These are phyloP conservation scores for Armadillidium nasatum DNA, from an alignment of 1,140 invertebrate genomes.

Conservation along the genomic window DNA sequence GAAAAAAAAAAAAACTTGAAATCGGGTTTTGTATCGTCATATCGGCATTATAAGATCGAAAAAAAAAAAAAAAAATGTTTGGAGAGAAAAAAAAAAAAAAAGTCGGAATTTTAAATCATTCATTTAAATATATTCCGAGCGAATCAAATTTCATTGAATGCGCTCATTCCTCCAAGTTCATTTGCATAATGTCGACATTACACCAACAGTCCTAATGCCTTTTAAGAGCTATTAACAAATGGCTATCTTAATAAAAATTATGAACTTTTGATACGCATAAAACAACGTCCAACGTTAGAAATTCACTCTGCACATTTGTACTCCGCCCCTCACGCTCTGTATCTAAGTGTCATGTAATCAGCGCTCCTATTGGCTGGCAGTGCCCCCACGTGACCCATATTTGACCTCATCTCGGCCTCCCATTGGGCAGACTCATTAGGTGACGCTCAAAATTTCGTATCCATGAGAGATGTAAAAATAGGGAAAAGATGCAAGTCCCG, in stretches of 20 bases:
- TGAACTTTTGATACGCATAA: conserved; percentile 10
- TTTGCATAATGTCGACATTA: conserved; percentile 10
- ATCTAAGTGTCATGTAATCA: conserved; percentile 10
- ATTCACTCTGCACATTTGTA: conserved; percentile 7
- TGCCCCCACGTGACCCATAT: conserved; percentile 4
- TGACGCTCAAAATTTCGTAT: background rate
- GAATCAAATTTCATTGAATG: too few relatives aligned
- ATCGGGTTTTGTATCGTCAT: too few relatives aligned
- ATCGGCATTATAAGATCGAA: too few relatives aligned
- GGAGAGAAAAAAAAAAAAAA: too few relatives aligned
- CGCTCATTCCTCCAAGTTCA: background rate
- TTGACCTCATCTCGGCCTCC: conserved; percentile 4
- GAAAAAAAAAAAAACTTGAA: too few relatives aligned
- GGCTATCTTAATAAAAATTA: conserved; percentile 1
- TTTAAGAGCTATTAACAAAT: conserved; percentile 4
- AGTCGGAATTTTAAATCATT: too few relatives aligned
- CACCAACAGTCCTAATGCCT: background rate
- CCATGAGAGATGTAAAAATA: background rate
- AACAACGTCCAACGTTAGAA: background rate
- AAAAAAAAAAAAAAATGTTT: too few relatives aligned
- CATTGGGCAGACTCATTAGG: conserved; percentile 11
- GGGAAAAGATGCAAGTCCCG: background rate
- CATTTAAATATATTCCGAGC: too few relatives aligned
- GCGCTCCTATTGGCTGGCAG: background rate
- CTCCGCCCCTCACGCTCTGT: conserved; percentile 3